A percentile compares a stretch with the other conserved stretches of the same genome.
Conservation (phyloP, 1,140 invertebrate genomes). For the Drosophila repleta region DNA sequence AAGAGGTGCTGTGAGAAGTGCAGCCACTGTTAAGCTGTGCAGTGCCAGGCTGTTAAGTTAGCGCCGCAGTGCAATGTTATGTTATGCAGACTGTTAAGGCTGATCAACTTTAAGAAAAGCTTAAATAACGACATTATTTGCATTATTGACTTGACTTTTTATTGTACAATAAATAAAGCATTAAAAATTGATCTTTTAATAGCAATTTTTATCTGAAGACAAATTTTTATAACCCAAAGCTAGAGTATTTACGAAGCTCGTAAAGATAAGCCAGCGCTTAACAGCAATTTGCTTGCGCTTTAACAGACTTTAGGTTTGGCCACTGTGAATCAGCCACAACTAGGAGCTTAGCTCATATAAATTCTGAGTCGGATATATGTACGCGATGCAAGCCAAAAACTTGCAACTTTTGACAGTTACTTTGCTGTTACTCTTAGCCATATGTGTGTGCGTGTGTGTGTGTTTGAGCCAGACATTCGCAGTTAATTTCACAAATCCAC, state of each 20-base stretch:
- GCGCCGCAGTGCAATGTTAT: background rate
- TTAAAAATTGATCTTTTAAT: too few species aligned
- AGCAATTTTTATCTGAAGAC: background rate
- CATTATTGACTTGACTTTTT: too few species aligned
- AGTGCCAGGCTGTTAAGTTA: background rate
- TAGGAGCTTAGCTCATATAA: conserved; percentile 28
- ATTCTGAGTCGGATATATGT: conserved; percentile 14
- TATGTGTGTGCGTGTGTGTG: background rate
- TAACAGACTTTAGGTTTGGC: conserved; percentile 22
- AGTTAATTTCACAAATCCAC: conserved; percentile 55
- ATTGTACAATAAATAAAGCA: too few species aligned
- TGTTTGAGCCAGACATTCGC: conserved; percentile 30
- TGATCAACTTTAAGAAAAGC: too few species aligned
- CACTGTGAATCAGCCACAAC: conserved; percentile 21
- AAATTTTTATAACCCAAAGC: background rate
- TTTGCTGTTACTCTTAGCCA: conserved; percentile 3
- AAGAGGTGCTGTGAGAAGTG: background rate
- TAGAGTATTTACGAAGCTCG: background rate
- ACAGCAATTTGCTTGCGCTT: background rate
- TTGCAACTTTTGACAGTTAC: conserved; percentile 40
- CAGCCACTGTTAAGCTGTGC: background rate
- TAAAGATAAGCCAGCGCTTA: background rate
- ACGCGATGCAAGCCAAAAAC: conserved; percentile 11
- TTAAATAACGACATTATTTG: too few species aligned
- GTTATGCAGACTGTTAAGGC: too few species aligned